Percentiles rank a stretch among this genome's conserved stretches.
Conservation (phyloP, 2,888 invertebrate genomes). For the Mesochorus sp. region DNA sequence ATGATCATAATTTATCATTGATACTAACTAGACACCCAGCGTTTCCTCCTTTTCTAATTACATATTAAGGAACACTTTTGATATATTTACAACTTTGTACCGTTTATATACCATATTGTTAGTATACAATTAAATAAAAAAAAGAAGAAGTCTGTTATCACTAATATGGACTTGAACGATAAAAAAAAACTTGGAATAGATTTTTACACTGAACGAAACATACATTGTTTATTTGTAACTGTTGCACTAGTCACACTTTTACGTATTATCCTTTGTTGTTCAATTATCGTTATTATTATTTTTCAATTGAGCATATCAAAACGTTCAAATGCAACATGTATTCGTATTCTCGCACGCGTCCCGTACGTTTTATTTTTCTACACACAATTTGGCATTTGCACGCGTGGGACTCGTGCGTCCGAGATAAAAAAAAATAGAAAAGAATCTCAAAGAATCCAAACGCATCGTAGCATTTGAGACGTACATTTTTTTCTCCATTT, state of each 20-base stretch:
- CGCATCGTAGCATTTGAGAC: constrained; percentile 46
- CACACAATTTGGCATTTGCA: constrained; percentile 50
- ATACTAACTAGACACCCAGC: constrained; percentile 65
- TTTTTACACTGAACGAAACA: constrained; percentile 44
- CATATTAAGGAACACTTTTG: constrained; percentile 72
- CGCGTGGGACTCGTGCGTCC: constrained; percentile 40
- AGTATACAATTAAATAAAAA: constrained; percentile 37
- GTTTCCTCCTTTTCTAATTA: constrained; percentile 50
- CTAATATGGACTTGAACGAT: background rate
- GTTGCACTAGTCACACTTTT: constrained; percentile 56
- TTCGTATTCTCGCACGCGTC: constrained; percentile 40
- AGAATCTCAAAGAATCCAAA: constrained; percentile 29
- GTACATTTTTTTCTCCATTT: background rate
- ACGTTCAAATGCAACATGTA: constrained; percentile 49
- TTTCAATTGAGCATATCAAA: constrained; percentile 1
- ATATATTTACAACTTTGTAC: constrained; percentile 79
- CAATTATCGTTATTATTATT: background rate
- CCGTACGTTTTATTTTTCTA: constrained; percentile 56
- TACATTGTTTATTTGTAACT: constrained; percentile 43
- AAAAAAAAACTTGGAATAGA: constrained; percentile 42
- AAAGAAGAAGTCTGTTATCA: constrained; percentile 22
- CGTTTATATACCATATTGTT: constrained; percentile 71
- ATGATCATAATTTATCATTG: constrained; percentile 65
- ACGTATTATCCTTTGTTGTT: background rate
- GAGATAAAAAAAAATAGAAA: constrained; percentile 2